Percentiles rank a stretch among this genome's conserved stretches.
phyloP scores from a whole-genome alignment of 2,888 invertebrate species.

The Mactromeris polynyma region DNA sequence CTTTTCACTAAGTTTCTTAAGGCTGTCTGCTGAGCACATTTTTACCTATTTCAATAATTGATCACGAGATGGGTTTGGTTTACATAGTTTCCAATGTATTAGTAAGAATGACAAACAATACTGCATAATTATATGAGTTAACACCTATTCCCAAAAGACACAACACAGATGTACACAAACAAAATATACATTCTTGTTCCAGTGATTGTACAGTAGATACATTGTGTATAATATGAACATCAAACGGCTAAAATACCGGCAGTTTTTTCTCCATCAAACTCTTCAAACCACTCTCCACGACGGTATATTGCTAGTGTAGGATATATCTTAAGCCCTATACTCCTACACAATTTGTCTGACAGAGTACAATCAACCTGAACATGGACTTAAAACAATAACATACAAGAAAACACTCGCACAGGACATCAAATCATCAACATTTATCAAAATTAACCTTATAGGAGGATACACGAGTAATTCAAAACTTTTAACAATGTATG shows the following conservation, averaged over 20 bases:
- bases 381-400: constrained; percentile 2
- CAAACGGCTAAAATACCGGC: constrained; percentile 39
- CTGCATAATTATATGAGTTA: background rate
- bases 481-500: no score
- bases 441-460: no score
- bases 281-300: constrained; percentile 57
- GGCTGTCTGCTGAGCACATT: no score
- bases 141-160: background rate
- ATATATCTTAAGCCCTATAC: constrained; percentile 54
- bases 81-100: background rate
- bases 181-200: background rate
- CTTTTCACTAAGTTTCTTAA: no score
- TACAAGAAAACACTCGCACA: background rate
- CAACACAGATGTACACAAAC: background rate
- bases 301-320: constrained; percentile 61
- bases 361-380: constrained; percentile 61
- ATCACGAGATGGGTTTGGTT: no score
- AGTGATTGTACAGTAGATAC: background rate
- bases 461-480: no score
- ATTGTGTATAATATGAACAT: background rate
- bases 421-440: background rate
- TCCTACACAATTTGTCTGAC: constrained; percentile 39
- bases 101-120: background rate
- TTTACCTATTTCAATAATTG: no score
- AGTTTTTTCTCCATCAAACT: constrained; percentile 50